Base-by-base conservation (phyloP, 1,140 invertebrate species). In the Oedothorax gibbosus region DNA sequence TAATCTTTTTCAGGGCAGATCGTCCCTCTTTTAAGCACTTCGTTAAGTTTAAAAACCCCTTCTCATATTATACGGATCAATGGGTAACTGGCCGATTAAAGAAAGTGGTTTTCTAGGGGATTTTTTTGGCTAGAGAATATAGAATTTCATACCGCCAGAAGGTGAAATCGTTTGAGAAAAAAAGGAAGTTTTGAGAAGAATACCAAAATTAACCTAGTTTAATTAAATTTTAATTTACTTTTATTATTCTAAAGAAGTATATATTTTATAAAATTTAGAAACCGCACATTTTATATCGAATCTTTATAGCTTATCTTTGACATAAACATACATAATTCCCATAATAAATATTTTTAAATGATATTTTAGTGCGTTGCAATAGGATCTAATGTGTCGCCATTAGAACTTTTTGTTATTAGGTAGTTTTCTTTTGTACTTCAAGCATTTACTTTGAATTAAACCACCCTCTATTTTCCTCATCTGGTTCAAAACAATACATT, bases 61-160 rank as follows among this genome's bases (percentile, higher is more conserved):
- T 35, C 49, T 81, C 78, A 54, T 56, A 81, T 81, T 81, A 81
- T 81, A 57, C 66, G 66, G 78, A 81, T 81, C 78, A 50, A 81
- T 81, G 71, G 10, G n/a, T 66, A 81, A 49, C 51, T 49, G 11
- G 10, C n/a, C 66, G 66, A 81, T 81, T 81, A 71, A 57, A 54
- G 66, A 81, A 71, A 81, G 78, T 57, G 15, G 78, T 71, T 81
- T 65, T 10, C 49, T 6, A 68, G 51, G 18, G 18, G 20, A 20
- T 20, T 21, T 35, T 7, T 66, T 71, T 71, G n/a, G 57, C n/a
- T 49, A 71, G 11, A 9, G n/a, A 51, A 71, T 71, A 51, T 4
- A 71, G 51, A 53, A 51, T 71, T 71, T n/a, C n/a, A 10, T 18
- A 18, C 8, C 20, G 50, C 9, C 54, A 51, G 9, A 6, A 51